Conservation (phyloP, 2,113 vertebrate species). For the Mesoclemmys tuberculata region DNA sequence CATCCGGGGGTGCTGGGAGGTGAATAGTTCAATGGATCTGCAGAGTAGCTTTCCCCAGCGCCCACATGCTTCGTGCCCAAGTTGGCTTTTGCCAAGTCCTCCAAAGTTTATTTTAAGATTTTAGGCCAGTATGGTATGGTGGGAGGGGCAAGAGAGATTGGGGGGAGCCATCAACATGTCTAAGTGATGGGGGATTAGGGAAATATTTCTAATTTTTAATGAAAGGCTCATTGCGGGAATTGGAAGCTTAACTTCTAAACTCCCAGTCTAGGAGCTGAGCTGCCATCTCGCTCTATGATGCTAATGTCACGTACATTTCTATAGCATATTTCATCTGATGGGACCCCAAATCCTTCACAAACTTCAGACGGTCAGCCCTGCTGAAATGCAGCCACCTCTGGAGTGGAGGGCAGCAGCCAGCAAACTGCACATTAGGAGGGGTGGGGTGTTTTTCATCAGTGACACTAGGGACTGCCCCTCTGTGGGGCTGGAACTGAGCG, state of each 20-base stretch:
- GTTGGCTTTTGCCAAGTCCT: fast-evolving
- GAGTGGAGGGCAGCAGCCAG: background rate
- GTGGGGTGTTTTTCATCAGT: background rate
- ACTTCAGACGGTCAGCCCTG: fast-evolving
- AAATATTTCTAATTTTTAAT: constrained; percentile 47
- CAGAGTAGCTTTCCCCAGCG: background rate
- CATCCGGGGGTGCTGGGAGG: background rate
- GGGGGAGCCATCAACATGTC: constrained; percentile 6
- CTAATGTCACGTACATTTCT: background rate
- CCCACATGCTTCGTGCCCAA: fast-evolving
- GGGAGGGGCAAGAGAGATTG: background rate
- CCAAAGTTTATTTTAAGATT: background rate
- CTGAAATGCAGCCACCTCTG: fast-evolving
- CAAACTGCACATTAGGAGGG: background rate
- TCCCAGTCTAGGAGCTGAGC: background rate
- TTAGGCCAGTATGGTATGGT: background rate
- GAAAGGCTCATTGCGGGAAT: background rate
- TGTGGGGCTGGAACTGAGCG: background rate
- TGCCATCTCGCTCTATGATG: fast-evolving
- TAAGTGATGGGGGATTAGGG: constrained; percentile 2
- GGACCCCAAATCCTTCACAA: background rate
- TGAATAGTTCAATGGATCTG: background rate
- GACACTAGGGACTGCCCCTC: background rate
- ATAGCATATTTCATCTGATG: fast-evolving
- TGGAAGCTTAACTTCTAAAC: constrained; percentile 24